Evolutionary conservation across 2,888 invertebrate genomes (phyloP).

Genomic region (Dicyrtoma fusca): DNA sequence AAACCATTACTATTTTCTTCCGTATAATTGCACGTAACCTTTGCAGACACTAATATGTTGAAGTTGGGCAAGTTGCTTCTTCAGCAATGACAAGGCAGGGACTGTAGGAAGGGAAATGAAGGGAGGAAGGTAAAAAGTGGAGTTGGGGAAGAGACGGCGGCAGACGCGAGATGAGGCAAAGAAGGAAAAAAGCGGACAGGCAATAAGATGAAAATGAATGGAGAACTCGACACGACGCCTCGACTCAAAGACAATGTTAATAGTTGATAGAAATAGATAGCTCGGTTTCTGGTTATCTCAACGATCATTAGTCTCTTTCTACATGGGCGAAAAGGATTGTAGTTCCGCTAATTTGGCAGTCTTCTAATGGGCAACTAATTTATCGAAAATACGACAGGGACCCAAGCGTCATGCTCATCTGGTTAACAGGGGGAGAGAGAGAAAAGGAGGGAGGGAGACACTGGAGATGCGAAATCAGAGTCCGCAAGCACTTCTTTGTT

Average conservation of each 20-base stretch:
- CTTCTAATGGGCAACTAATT: slow-evolving; percentile 37
- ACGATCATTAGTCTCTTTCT: slow-evolving; percentile 32
- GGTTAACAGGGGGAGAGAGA: not conserved
- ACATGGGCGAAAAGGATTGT: slow-evolving; percentile 23
- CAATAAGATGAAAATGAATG: slow-evolving; percentile 34
- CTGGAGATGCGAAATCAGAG: slow-evolving; percentile 9
- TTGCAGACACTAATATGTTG: too few relatives aligned
- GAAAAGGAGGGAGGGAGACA: not conserved
- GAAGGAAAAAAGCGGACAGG: slow-evolving; percentile 23
- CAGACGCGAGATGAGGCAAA: not conserved
- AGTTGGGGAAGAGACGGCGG: not conserved
- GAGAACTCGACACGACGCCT: slow-evolving; percentile 22
- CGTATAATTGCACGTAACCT: too few relatives aligned
- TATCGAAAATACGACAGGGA: slow-evolving; percentile 37
- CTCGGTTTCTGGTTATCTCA: slow-evolving; percentile 24
- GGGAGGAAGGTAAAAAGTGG: slow-evolving; percentile 1
- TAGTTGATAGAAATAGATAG: slow-evolving; percentile 33
- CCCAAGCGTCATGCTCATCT: slow-evolving; percentile 30
- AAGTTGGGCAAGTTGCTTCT: too few relatives aligned
- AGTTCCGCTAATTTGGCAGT: slow-evolving; percentile 33
- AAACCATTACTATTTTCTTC: too few relatives aligned
- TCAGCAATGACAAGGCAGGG: too few relatives aligned
- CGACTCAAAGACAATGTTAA: slow-evolving; percentile 20
- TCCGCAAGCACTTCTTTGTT: not conserved
- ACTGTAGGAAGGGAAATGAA: not conserved